phyloP scores from a whole-genome alignment of 2,113 vertebrate species.

The Tragelaphus scriptus region DNA sequence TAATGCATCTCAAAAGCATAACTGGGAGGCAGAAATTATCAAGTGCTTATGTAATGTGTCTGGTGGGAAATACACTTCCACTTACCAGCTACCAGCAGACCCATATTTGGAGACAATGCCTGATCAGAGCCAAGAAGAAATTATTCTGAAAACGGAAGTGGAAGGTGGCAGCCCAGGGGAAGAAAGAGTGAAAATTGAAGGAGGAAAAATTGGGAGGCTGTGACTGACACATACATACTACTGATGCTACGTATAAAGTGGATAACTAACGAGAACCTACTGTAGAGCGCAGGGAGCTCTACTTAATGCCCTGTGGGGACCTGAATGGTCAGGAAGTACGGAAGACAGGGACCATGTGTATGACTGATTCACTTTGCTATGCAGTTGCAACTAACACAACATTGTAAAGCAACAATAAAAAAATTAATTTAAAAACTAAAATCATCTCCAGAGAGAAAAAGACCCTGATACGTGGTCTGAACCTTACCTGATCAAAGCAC shows the following conservation, averaged over 20 bases:
- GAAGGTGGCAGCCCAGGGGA: not conserved
- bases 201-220: not conserved
- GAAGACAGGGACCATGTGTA: fast-evolving
- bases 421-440: not conserved
- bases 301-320: not conserved
- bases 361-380: not conserved
- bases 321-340: fast-evolving
- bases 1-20: not conserved
- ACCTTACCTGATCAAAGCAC: too few species aligned
- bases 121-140: not conserved
- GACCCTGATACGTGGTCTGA: not conserved
- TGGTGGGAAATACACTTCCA: not conserved
- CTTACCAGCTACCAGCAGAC: not conserved
- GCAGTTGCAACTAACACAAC: not conserved
- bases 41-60: not conserved
- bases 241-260: not conserved
- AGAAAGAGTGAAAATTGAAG: not conserved
- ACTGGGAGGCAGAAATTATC: not conserved
- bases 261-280: fast-evolving
- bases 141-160: not conserved
- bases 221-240: fast-evolving
- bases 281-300: not conserved
- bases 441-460: not conserved
- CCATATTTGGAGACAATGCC: fast-evolving
- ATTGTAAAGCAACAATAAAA: not conserved